A percentile compares a stretch with the other conserved stretches of the same genome.
phyloP scores from a whole-genome alignment of 2,888 invertebrate species.

The Strigamia maritima region DNA sequence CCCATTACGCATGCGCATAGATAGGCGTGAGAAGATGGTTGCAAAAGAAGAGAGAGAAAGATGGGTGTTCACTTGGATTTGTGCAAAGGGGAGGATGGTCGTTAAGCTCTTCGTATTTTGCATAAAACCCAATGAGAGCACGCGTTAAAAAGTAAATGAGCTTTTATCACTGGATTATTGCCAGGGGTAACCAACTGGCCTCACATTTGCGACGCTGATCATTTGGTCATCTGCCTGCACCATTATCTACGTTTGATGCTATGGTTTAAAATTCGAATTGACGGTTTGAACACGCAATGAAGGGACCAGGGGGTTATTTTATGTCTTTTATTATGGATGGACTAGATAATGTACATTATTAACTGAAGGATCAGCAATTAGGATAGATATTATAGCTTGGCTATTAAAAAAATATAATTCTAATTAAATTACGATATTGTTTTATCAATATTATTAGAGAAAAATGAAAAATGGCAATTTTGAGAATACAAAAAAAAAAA shows the following conservation, averaged over 20 bases:
- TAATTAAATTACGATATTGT: background rate
- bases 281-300: slow-evolving; percentile 1
- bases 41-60: slow-evolving; percentile 5
- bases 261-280: slow-evolving; percentile 12
- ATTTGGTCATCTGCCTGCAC: slow-evolving; percentile 7
- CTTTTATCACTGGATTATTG: slow-evolving; percentile 20
- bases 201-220: slow-evolving; percentile 13
- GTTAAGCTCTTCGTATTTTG: slow-evolving; percentile 12
- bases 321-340: background rate
- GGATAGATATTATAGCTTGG: background rate
- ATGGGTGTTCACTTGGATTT: slow-evolving; percentile 16
- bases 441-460: too few relatives aligned
- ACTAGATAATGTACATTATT: background rate
- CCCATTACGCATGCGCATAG: slow-evolving; percentile 23
- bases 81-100: background rate
- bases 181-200: slow-evolving; percentile 11
- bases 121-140: slow-evolving; percentile 19
- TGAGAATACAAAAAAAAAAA: too few relatives aligned
- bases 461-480: too few relatives aligned
- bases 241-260: slow-evolving; percentile 7
- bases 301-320: background rate
- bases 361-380: background rate
- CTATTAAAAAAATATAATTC: background rate
- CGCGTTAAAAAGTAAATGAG: slow-evolving; percentile 23
- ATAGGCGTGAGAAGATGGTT: slow-evolving; percentile 20